phyloP scores from a whole-genome alignment of 1,140 invertebrate genomes.

The Cotesia typhae region DNA sequence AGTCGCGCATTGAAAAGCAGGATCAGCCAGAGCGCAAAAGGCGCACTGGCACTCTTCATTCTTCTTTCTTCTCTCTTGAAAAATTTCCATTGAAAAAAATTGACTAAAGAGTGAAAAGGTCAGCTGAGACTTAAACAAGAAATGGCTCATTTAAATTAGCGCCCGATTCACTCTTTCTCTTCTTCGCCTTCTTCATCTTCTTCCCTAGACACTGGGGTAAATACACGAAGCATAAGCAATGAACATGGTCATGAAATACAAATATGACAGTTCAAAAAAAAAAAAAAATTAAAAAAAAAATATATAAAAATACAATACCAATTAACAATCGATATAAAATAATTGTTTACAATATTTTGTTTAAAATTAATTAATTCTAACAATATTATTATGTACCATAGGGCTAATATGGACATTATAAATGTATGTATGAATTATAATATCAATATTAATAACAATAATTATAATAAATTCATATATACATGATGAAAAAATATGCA shows the following conservation, averaged over 20 bases:
- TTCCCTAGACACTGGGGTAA: slow-evolving; percentile 58
- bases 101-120: background rate
- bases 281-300: slow-evolving; percentile 49
- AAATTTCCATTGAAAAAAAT: background rate
- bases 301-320: slow-evolving; percentile 40
- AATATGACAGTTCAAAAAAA: slow-evolving; percentile 48
- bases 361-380: slow-evolving; percentile 20
- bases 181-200: slow-evolving; percentile 32
- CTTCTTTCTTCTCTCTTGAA: slow-evolving; percentile 26
- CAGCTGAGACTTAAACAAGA: slow-evolving; percentile 48
- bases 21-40: slow-evolving; percentile 43
- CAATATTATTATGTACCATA: slow-evolving; percentile 32
- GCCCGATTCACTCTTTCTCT: slow-evolving; percentile 31
- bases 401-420: slow-evolving; percentile 36
- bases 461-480: slow-evolving; percentile 26
- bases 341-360: slow-evolving; percentile 9
- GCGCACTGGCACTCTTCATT: slow-evolving; percentile 35
- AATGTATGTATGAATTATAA: slow-evolving; percentile 28
- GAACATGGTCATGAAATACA: slow-evolving; percentile 47
- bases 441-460: background rate
- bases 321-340: slow-evolving; percentile 3
- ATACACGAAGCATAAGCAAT: slow-evolving; percentile 35
- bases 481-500: slow-evolving; percentile 36
- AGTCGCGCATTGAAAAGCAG: background rate
- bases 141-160: slow-evolving; percentile 56